These are phyloP conservation scores for Platichthys stellatus DNA, from an alignment of 2,113 vertebrate genomes.

Conservation along the genomic window DNA sequence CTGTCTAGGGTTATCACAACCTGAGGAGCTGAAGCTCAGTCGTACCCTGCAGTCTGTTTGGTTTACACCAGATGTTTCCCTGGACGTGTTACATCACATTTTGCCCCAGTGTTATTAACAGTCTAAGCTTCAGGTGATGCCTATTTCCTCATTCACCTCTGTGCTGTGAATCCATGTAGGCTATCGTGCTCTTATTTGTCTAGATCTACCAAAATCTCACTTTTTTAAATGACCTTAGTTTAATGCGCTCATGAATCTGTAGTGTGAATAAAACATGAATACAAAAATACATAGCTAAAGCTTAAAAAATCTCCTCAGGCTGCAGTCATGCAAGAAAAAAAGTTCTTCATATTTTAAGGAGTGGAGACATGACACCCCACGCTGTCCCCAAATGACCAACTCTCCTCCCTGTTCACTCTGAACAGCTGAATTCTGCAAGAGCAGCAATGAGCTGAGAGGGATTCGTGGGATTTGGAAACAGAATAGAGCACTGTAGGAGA, in stretches of 20 bases:
- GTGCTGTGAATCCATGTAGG: neutral
- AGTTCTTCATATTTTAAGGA: too few relatives aligned
- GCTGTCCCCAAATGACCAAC: neutral
- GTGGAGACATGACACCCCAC: too few relatives aligned
- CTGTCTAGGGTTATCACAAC: conserved; percentile 24
- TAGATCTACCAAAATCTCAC: too few relatives aligned
- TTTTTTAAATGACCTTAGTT: too few relatives aligned
- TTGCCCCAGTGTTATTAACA: neutral
- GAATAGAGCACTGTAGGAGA: neutral
- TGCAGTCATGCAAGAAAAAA: too few relatives aligned
- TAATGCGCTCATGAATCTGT: too few relatives aligned
- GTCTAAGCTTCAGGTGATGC: neutral
- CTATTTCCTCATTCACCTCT: neutral
- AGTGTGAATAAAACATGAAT: too few relatives aligned
- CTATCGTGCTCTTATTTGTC: neutral
- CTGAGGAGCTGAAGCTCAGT: conserved; percentile 25
- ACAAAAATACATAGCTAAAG: too few relatives aligned
- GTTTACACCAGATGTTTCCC: conserved; percentile 41
- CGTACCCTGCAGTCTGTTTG: neutral
- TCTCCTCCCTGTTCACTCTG: neutral
- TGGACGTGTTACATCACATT: conserved; percentile 18
- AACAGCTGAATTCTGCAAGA: neutral
- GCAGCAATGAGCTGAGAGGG: neutral
- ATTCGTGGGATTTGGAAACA: neutral
- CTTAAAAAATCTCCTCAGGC: too few relatives aligned